These are phyloP conservation scores for Trissonchulus latispiculum DNA, from an alignment of 2,888 invertebrate species.

Conservation along the genomic window DNA sequence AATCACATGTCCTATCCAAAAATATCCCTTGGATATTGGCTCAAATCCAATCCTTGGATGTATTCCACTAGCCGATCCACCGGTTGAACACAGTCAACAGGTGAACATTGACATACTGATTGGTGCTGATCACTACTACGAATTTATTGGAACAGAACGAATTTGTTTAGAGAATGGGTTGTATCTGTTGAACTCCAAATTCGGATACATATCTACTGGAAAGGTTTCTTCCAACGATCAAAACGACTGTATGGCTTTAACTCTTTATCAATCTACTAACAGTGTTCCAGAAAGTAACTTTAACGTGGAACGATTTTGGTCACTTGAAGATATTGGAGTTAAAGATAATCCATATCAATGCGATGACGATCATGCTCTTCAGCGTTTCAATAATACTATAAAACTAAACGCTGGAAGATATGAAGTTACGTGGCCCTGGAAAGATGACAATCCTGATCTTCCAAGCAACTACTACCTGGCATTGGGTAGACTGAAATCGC, in stretches of 20 bases:
- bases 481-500: background rate
- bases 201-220: background rate
- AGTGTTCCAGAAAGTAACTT: background rate
- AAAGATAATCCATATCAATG: constrained; percentile 11
- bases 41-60: background rate
- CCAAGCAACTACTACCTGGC: background rate
- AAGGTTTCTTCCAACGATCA: background rate
- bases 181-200: background rate
- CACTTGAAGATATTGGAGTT: constrained; percentile 7
- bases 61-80: background rate
- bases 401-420: background rate
- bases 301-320: constrained; percentile 4
- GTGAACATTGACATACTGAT: background rate
- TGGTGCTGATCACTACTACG: constrained; percentile 3
- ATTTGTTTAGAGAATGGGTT: background rate
- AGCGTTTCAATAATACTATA: background rate
- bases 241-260: background rate
- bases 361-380: constrained; percentile 13
- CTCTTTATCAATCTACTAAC: background rate
- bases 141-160: constrained; percentile 2
- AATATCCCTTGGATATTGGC: background rate
- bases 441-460: background rate
- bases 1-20: constrained; percentile 8
- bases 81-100: background rate
- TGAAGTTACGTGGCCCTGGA: constrained; percentile 9